phyloP scores from a whole-genome alignment of 2,113 vertebrate genomes.

The Plectropomus leopardus region DNA sequence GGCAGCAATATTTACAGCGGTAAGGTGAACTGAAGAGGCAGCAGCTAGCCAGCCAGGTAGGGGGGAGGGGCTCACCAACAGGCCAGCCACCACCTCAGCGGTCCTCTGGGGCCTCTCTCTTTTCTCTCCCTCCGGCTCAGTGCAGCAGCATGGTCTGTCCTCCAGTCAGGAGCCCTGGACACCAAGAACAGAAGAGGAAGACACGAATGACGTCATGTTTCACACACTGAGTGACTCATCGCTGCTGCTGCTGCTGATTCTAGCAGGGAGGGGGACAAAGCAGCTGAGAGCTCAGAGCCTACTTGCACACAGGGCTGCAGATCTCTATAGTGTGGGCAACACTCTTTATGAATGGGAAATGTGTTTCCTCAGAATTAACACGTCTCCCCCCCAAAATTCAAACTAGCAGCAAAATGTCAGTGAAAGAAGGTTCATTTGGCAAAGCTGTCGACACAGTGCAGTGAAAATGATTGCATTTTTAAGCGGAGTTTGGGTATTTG shows the following conservation, averaged over 20 bases:
- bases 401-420: not conserved
- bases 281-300: constrained; percentile 50
- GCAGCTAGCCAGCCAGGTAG: constrained; percentile 50
- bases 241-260: constrained; percentile 68
- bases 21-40: constrained; percentile 62
- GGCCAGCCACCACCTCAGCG: constrained; percentile 59
- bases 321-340: constrained; percentile 6
- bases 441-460: not conserved
- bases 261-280: constrained; percentile 61
- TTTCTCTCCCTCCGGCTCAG: constrained; percentile 70
- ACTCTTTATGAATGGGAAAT: constrained; percentile 24
- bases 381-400: not conserved
- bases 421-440: not conserved
- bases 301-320: constrained; percentile 27
- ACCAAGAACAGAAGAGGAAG: constrained; percentile 74
- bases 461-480: not conserved
- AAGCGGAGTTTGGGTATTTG: not conserved
- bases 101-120: constrained; percentile 70
- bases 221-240: constrained; percentile 82
- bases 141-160: constrained; percentile 79
- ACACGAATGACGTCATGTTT: constrained; percentile 81
- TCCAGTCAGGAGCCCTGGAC: constrained; percentile 76
- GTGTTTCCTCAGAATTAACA: not conserved
- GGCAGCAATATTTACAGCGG: constrained; percentile 64
- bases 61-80: constrained; percentile 57